Evolutionary conservation across 2,888 invertebrate genomes (phyloP).

Genomic region (Willowsia nigromaculata): DNA sequence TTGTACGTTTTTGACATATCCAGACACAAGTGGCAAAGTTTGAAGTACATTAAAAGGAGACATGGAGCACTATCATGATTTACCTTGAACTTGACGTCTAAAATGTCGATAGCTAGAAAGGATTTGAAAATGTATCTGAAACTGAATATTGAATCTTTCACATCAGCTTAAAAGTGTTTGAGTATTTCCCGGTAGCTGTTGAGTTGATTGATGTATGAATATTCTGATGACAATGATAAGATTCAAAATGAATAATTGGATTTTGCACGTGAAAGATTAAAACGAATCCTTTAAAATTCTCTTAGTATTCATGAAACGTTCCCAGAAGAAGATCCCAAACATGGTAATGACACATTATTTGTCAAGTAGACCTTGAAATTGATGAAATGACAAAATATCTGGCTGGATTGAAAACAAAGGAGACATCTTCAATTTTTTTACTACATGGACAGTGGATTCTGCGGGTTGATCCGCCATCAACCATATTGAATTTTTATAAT

Average conservation of each 20-base stretch:
- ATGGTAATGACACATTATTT: conserved; percentile 40
- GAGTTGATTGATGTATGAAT: conserved; percentile 45
- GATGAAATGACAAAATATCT: conserved; percentile 53
- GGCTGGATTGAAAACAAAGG: background rate
- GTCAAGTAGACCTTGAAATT: conserved; percentile 33
- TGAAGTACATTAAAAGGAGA: too few relatives aligned
- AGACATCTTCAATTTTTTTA: background rate
- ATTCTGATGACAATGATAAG: conserved; percentile 31
- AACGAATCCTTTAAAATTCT: background rate
- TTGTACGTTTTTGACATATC: too few relatives aligned
- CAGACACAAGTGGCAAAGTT: too few relatives aligned
- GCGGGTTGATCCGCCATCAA: too few relatives aligned
- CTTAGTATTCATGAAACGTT: conserved; percentile 41
- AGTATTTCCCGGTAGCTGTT: conserved; percentile 49
- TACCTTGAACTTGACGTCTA: too few relatives aligned
- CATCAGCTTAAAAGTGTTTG: too few relatives aligned
- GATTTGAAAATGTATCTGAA: too few relatives aligned
- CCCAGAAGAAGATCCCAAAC: conserved; percentile 24
- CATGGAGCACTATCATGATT: too few relatives aligned
- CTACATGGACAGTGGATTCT: too few relatives aligned
- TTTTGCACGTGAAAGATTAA: conserved; percentile 3
- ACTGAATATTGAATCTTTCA: too few relatives aligned
- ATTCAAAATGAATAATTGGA: conserved; percentile 48
- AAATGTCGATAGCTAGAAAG: too few relatives aligned
- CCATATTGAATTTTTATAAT: too few relatives aligned